Base-by-base conservation (phyloP, 2,888 invertebrate species). In the Eumacrocentrus americanus region DNA sequence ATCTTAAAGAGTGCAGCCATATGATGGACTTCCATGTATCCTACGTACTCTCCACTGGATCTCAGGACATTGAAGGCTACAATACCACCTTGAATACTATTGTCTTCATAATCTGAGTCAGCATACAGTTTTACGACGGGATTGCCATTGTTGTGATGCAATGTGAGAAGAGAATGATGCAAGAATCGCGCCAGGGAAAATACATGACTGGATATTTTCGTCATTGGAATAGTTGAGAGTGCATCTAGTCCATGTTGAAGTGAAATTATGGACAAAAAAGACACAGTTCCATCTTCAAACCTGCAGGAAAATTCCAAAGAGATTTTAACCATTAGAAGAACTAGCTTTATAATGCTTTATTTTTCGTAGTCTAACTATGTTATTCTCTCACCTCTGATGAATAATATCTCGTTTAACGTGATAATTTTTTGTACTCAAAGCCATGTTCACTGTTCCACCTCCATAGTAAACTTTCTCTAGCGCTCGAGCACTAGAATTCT, bases 281-380 rank as follows among this genome's bases (percentile, higher is more conserved):
- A 85, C 12, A 94, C 71, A 0, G 98, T 96, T 2, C 98, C 98
- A 83, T 98, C 97, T 84, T 98, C 98, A 82, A 95, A 95, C 68
- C 93, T 93, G 80, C 16, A 68, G 67, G 61, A n/a, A n/a, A n/a
- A n/a, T n/a, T n/a, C n/a, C n/a, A n/a, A n/a, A n/a, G n/a, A n/a
- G n/a, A n/a, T n/a, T n/a, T n/a, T n/a, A n/a, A n/a, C n/a, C n/a
- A n/a, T n/a, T n/a, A n/a, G n/a, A n/a, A n/a, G n/a, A n/a, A n/a
- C n/a, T n/a, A n/a, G n/a, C n/a, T n/a, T n/a, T n/a, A n/a, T n/a
- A n/a, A n/a, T n/a, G n/a, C n/a, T n/a, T n/a, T n/a, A n/a, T n/a
- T n/a, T n/a, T n/a, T n/a, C n/a, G n/a, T n/a, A n/a, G n/a, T n/a
- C n/a, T n/a, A n/a, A n/a, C n/a, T n/a, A n/a, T n/a, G 34, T 16